Evolutionary conservation across 2,888 invertebrate species (phyloP).

Genomic region (Cheiracanthium punctorium): DNA sequence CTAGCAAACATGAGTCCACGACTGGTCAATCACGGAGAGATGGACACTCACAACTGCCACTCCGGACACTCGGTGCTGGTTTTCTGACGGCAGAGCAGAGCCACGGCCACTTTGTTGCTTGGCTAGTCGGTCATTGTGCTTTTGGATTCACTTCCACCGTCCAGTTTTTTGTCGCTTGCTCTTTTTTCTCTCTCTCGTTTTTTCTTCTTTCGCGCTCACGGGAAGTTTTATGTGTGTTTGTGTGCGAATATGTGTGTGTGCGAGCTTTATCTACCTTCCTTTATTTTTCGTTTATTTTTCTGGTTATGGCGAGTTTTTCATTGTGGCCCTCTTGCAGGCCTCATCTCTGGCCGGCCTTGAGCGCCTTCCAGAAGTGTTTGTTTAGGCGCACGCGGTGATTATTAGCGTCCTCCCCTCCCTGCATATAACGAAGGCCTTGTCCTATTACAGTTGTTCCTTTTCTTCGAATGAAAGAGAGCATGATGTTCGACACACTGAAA

Average conservation of each 20-base stretch:
- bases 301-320: neutral
- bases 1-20: neutral
- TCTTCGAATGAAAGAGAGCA: slow-evolving; percentile 60
- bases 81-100: slow-evolving; percentile 23
- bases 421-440: slow-evolving; percentile 36
- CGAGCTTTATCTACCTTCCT: slow-evolving; percentile 16
- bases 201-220: slow-evolving; percentile 33
- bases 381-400: neutral
- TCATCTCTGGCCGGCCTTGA: neutral
- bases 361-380: neutral
- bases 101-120: slow-evolving; percentile 41
- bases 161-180: slow-evolving; percentile 21
- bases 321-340: neutral
- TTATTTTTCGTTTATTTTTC: neutral
- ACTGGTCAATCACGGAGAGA: neutral
- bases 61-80: slow-evolving; percentile 1
- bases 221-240: slow-evolving; percentile 41
- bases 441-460: slow-evolving; percentile 37
- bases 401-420: slow-evolving; percentile 20
- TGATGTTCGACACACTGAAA: slow-evolving; percentile 36
- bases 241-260: slow-evolving; percentile 20
- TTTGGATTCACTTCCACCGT: slow-evolving; percentile 56
- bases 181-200: too few relatives aligned
- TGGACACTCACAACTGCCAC: slow-evolving; percentile 10
- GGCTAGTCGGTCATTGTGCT: slow-evolving; percentile 67